phyloP scores from a whole-genome alignment of 2,888 invertebrate genomes.

The Eledone cirrhosa region DNA sequence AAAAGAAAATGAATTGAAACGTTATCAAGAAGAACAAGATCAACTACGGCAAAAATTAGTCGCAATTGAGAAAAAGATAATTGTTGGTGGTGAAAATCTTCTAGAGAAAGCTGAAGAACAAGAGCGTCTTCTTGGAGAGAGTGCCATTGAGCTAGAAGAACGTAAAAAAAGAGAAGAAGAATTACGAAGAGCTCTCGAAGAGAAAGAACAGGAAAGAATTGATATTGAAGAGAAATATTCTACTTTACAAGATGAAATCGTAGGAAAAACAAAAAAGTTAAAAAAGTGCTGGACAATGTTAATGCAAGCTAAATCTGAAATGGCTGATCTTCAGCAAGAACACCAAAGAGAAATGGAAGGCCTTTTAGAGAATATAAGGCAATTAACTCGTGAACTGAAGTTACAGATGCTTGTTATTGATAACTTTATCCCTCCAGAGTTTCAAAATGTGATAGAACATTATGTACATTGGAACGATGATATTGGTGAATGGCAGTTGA shows the following conservation, averaged over 20 bases:
- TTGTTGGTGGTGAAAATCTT: slow-evolving; percentile 97
- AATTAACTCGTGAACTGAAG: slow-evolving; percentile 88
- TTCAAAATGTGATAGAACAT: slow-evolving; percentile 89
- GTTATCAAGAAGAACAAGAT: slow-evolving; percentile 80
- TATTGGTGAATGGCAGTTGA: slow-evolving; percentile 97
- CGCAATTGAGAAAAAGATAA: slow-evolving; percentile 91
- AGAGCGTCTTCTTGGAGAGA: slow-evolving; percentile 85
- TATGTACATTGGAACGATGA: slow-evolving; percentile 97
- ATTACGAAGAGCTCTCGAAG: slow-evolving; percentile 81
- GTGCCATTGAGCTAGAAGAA: slow-evolving; percentile 71
- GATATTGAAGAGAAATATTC: slow-evolving; percentile 96
- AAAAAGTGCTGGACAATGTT: slow-evolving; percentile 87
- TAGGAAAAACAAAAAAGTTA: slow-evolving; percentile 90
- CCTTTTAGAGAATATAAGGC: slow-evolving; percentile 89
- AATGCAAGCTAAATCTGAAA: slow-evolving; percentile 74
- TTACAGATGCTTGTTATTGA: slow-evolving; percentile 90
- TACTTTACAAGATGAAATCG: slow-evolving; percentile 91
- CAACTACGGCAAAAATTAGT: slow-evolving; percentile 82
- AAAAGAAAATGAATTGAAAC: slow-evolving; percentile 79
- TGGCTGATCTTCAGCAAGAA: slow-evolving; percentile 78
- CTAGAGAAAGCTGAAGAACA: slow-evolving; percentile 96
- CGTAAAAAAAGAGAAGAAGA: slow-evolving; percentile 82
- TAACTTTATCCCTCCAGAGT: slow-evolving; percentile 91
- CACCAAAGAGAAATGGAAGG: slow-evolving; percentile 98
- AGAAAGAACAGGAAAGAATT: slow-evolving; percentile 91